A percentile compares a stretch with the other conserved stretches of the same genome.
These are phyloP conservation scores for Hirudinaria manillensis DNA, from an alignment of 2,888 invertebrate species.

Conservation along the genomic window DNA sequence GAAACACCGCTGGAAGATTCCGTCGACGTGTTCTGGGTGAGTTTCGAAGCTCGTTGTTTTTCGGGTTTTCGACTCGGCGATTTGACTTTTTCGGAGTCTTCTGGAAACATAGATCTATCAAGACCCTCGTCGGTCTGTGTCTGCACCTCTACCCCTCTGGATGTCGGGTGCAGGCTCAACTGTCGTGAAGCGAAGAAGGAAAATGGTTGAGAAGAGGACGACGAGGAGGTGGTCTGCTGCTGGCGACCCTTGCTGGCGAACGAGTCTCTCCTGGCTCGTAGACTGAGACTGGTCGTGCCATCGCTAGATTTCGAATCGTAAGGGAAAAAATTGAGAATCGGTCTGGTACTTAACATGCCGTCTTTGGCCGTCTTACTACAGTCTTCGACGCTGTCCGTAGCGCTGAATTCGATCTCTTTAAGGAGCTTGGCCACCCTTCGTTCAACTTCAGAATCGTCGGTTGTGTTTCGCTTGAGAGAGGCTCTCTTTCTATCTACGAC, in stretches of 20 bases:
- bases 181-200: constrained; percentile 15
- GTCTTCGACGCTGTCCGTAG: constrained; percentile 40
- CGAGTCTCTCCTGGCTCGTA: constrained; percentile 4
- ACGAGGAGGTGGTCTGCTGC: background rate
- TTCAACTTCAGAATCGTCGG: constrained; percentile 41
- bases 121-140: constrained; percentile 7
- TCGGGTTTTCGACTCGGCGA: background rate
- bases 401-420: constrained; percentile 38
- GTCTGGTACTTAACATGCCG: background rate
- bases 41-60: background rate
- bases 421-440: constrained; percentile 38
- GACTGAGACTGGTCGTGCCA: background rate
- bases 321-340: background rate
- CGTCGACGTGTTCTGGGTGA: constrained; percentile 5
- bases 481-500: constrained; percentile 28
- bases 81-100: background rate
- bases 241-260: constrained; percentile 11
- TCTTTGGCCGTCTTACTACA: constrained; percentile 6
- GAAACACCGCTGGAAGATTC: constrained; percentile 3
- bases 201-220: constrained; percentile 14
- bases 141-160: background rate
- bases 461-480: constrained; percentile 38
- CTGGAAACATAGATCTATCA: background rate
- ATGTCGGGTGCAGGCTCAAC: background rate
- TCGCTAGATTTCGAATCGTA: constrained; percentile 8